Conservation (phyloP, 64 coral and sea anemone species). For the Porites australiensis region DNA sequence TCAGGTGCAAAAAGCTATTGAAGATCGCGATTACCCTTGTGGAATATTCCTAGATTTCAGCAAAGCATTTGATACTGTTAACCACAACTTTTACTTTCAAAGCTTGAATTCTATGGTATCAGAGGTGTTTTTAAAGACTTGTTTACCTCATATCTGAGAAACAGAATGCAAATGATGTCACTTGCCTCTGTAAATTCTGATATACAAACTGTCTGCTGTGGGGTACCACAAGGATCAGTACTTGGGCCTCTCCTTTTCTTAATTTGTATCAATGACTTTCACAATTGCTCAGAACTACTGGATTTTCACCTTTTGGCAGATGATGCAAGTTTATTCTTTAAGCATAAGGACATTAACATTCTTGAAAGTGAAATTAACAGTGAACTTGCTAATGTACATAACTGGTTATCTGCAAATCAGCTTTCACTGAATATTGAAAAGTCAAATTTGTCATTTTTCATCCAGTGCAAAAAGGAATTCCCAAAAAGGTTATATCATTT, state of each 20-base stretch:
- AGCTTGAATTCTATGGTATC: no score
- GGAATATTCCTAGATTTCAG: no score
- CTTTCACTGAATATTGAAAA: constrained; percentile 31
- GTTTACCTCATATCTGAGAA: constrained; percentile 42
- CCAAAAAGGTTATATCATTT: neutral
- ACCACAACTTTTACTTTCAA: no score
- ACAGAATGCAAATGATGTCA: constrained; percentile 2
- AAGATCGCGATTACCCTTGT: no score
- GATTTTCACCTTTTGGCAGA: constrained; percentile 56
- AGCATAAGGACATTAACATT: neutral
- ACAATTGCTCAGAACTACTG: constrained; percentile 41
- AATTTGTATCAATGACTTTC: constrained; percentile 67
- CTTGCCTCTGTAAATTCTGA: constrained; percentile 8
- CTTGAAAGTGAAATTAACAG: constrained; percentile 8
- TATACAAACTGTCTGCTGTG: neutral
- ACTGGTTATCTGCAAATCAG: neutral
- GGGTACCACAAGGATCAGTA: constrained; percentile 44
- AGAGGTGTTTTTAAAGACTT: neutral
- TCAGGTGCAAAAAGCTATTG: no score
- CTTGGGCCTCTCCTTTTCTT: constrained; percentile 40
- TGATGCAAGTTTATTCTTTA: constrained; percentile 56
- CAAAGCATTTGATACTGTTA: no score
- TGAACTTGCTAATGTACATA: constrained; percentile 41
- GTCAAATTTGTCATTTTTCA: neutral
- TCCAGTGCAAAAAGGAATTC: neutral